Evolutionary conservation across 1,140 invertebrate species (phyloP).

Genomic region (Tetragnatha versicolor): DNA sequence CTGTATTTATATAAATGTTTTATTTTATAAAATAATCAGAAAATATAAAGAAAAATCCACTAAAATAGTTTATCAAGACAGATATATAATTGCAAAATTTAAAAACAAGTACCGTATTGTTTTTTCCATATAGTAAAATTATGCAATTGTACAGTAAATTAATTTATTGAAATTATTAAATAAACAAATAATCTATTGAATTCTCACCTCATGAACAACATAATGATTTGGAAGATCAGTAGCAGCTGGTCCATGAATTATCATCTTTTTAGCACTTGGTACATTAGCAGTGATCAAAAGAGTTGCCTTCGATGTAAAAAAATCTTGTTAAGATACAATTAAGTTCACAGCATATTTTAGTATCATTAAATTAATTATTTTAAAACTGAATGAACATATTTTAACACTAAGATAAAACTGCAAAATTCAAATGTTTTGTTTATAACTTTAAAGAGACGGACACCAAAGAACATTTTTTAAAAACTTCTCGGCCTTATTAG

Average conservation of each 20-base stretch:
- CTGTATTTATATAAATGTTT: no score
- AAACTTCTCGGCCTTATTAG: no score
- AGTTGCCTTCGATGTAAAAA: slow-evolving; percentile 70
- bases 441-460: no score
- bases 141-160: no score
- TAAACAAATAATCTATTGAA: not conserved
- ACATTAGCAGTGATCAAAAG: slow-evolving; percentile 98
- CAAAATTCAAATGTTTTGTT: no score
- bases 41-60: no score
- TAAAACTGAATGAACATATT: not conserved
- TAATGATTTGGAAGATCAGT: slow-evolving; percentile 98
- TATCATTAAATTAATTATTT: not conserved
- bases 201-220: slow-evolving; percentile 83
- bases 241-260: slow-evolving; percentile 93
- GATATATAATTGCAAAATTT: no score
- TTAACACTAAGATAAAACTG: not conserved
- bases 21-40: no score
- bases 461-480: no score
- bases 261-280: slow-evolving; percentile 98
- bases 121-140: no score
- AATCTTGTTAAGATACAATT: not conserved
- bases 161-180: not conserved
- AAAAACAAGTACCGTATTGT: no score
- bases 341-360: not conserved
- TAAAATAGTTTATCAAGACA: no score